These are phyloP conservation scores for Leptopilina syphax DNA, from an alignment of 2,888 invertebrate species.

Conservation along the genomic window DNA sequence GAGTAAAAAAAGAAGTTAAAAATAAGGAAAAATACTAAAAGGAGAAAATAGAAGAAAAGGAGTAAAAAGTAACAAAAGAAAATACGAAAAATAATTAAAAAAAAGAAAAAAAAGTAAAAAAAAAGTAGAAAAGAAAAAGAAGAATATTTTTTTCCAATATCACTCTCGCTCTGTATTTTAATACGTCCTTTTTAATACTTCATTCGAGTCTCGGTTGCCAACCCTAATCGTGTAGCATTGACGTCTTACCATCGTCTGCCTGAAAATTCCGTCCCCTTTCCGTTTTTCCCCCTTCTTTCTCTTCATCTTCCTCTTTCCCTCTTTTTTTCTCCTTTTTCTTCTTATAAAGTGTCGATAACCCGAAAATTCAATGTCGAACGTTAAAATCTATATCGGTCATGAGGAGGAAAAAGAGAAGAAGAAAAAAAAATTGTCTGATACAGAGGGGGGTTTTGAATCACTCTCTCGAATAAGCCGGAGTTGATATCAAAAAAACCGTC, in stretches of 20 bases:
- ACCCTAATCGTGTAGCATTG: conserved; percentile 44
- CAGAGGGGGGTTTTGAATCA: conserved; percentile 57
- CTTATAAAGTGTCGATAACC: conserved; percentile 32
- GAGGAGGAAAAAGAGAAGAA: conserved; percentile 49
- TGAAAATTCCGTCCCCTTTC: too few species aligned
- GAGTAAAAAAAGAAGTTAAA: too few species aligned
- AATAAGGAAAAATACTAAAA: too few species aligned
- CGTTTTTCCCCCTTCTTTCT: too few species aligned
- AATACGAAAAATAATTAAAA: too few species aligned
- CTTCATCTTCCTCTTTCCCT: too few species aligned
- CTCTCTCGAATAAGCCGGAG: conserved; percentile 62
- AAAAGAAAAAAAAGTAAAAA: too few species aligned
- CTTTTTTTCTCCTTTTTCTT: background rate
- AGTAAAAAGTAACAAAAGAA: too few species aligned
- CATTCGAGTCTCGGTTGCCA: conserved; percentile 45
- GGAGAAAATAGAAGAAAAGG: too few species aligned
- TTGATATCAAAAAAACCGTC: conserved; percentile 67
- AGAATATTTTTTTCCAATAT: background rate
- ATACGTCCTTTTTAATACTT: conserved; percentile 12
- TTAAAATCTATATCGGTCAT: conserved; percentile 56
- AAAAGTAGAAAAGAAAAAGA: too few species aligned
- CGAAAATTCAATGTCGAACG: conserved; percentile 45
- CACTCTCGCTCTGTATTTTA: background rate
- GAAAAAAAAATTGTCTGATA: conserved; percentile 65
- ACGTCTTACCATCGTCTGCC: conserved; percentile 44